Evolutionary conservation across 2,113 vertebrate genomes (phyloP).

Genomic region (Poeciliopsis prolifica): DNA sequence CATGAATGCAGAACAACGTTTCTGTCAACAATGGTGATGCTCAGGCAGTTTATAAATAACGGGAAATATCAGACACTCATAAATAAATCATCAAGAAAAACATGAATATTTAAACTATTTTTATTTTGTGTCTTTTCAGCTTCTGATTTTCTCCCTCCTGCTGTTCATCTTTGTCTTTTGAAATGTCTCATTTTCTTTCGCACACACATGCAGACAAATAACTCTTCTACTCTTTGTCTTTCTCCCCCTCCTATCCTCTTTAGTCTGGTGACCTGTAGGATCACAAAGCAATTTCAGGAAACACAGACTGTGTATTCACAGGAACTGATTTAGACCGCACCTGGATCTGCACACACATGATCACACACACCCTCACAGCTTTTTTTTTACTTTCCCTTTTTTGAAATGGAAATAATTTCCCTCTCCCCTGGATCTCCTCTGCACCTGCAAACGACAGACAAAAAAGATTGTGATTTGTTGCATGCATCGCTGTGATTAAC

Average conservation of each 20-base stretch:
- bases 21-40: slow-evolving; percentile 58
- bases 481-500: not conserved
- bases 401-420: slow-evolving; percentile 61
- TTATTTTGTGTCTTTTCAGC: slow-evolving; percentile 31
- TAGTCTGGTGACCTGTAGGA: slow-evolving; percentile 34
- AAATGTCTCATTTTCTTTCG: slow-evolving; percentile 4
- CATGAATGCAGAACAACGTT: slow-evolving; percentile 44
- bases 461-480: slow-evolving; percentile 22
- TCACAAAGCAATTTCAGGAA: slow-evolving; percentile 15
- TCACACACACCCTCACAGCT: slow-evolving; percentile 11
- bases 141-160: slow-evolving; percentile 1
- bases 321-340: slow-evolving; percentile 28
- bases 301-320: slow-evolving; percentile 21
- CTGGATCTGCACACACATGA: not conserved
- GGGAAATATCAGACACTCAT: slow-evolving; percentile 47
- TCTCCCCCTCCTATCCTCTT: slow-evolving; percentile 1
- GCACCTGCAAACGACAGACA: slow-evolving; percentile 50
- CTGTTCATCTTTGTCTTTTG: slow-evolving; percentile 13
- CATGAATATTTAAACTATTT: slow-evolving; percentile 65
- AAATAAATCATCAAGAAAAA: slow-evolving; percentile 64
- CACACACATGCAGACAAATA: not conserved
- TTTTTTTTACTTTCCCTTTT: slow-evolving; percentile 29
- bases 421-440: slow-evolving; percentile 21
- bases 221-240: not conserved
- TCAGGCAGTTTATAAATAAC: slow-evolving; percentile 63